phyloP scores from a whole-genome alignment of 2,888 invertebrate genomes.

The Pristionchus entomophagus region DNA sequence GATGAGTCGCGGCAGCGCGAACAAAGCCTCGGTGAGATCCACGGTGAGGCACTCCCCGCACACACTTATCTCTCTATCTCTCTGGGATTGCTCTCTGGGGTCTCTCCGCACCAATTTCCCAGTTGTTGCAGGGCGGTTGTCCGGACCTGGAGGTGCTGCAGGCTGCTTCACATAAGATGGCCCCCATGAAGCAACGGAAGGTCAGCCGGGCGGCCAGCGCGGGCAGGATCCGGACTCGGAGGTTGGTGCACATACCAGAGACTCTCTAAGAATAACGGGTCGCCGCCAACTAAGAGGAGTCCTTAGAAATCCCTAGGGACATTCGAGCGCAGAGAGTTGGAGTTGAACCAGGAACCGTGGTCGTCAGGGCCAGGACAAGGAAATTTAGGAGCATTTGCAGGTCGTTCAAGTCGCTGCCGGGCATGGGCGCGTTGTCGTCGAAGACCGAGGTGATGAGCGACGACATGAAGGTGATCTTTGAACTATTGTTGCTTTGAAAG shows the following conservation, averaged over 20 bases:
- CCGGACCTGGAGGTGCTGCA: constrained; percentile 39
- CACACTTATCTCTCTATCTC: neutral
- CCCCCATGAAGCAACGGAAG: constrained; percentile 44
- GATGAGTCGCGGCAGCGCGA: neutral
- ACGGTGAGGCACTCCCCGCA: constrained; percentile 6
- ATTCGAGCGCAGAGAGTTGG: too few species aligned
- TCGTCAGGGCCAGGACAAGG: neutral
- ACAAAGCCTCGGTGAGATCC: constrained; percentile 43
- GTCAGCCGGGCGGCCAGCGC: constrained; percentile 41
- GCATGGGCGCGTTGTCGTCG: constrained; percentile 13
- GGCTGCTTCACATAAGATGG: constrained; percentile 29
- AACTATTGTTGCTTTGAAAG: neutral
- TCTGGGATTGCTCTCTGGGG: neutral
- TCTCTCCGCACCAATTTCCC: too few species aligned
- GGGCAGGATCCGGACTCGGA: constrained; percentile 1
- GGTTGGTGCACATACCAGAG: neutral
- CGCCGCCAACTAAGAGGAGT: neutral
- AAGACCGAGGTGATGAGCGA: constrained; percentile 33
- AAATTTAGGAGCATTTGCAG: neutral
- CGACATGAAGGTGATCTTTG: neutral
- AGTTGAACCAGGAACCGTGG: too few species aligned
- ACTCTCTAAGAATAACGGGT: neutral
- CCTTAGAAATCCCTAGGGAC: too few species aligned
- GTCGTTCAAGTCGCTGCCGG: constrained; percentile 2
- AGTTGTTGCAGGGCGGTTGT: constrained; percentile 17